phyloP scores from a whole-genome alignment of 1,140 invertebrate genomes.

The Spodoptera litura region DNA sequence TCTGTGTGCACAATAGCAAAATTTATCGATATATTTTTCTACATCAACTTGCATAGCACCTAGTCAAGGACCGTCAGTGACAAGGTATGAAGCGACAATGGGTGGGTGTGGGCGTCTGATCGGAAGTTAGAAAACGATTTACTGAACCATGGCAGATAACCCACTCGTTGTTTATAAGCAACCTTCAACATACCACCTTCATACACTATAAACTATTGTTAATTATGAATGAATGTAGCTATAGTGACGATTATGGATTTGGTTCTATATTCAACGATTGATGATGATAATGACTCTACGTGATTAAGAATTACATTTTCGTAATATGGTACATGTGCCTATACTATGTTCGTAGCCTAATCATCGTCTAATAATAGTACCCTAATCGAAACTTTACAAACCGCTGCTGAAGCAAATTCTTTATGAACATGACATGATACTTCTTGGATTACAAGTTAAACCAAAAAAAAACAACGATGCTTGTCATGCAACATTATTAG shows the following conservation, averaged over 20 bases:
- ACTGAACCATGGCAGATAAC: slow-evolving; percentile 25
- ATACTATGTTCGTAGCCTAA: too few relatives aligned
- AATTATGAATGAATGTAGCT: background rate
- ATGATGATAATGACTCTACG: slow-evolving; percentile 1
- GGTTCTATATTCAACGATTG: background rate
- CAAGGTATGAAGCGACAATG: slow-evolving; percentile 21
- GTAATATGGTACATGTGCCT: too few relatives aligned
- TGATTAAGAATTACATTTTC: too few relatives aligned
- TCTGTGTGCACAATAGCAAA: background rate
- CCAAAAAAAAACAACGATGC: background rate
- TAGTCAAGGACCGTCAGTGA: slow-evolving; percentile 1
- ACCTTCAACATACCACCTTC: background rate
- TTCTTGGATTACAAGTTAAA: slow-evolving; percentile 28
- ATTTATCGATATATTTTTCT: slow-evolving; percentile 31
- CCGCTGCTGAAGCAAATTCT: background rate
- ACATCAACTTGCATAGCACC: background rate
- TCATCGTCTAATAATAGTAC: too few relatives aligned
- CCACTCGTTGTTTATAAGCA: slow-evolving; percentile 5
- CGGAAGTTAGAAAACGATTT: slow-evolving; percentile 28
- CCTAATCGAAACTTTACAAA: too few relatives aligned
- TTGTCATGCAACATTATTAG: slow-evolving; percentile 17
- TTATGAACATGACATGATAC: background rate
- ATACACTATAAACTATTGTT: background rate
- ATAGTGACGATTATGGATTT: slow-evolving; percentile 8
- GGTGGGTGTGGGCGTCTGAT: slow-evolving; percentile 13